These are phyloP conservation scores for human (Homo sapiens) DNA, from an alignment of 2,113 vertebrate species.

Conservation along the genomic window DNA sequence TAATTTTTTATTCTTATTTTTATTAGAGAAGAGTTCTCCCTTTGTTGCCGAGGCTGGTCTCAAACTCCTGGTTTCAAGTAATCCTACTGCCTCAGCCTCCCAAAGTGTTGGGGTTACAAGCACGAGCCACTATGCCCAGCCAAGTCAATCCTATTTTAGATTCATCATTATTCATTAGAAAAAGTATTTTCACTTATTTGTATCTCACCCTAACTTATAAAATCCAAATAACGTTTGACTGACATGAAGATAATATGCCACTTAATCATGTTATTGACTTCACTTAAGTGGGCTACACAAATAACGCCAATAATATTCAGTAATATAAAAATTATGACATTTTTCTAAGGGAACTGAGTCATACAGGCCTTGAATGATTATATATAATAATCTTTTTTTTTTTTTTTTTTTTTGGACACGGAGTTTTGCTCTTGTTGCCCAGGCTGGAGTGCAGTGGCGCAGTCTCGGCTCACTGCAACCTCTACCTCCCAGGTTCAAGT, in stretches of 20 bases:
- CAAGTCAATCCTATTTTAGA: background rate
- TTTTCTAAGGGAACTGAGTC: slow-evolving; percentile 21
- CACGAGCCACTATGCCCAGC: too few relatives aligned
- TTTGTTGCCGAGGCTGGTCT: too few relatives aligned
- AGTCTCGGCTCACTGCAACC: too few relatives aligned
- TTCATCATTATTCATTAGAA: background rate
- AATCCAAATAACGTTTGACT: background rate
- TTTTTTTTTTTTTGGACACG: background rate
- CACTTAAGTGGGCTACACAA: background rate
- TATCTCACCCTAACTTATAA: slow-evolving; percentile 18
- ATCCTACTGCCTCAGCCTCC: too few relatives aligned
- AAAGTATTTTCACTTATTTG: background rate
- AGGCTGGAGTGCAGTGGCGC: too few relatives aligned
- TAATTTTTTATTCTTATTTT: too few relatives aligned
- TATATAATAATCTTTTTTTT: background rate
- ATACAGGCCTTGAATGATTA: background rate
- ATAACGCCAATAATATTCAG: background rate
- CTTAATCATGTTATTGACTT: background rate
- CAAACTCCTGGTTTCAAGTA: too few relatives aligned
- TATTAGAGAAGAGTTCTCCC: too few relatives aligned
- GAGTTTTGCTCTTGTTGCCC: too few relatives aligned
- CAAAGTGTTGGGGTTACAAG: too few relatives aligned
- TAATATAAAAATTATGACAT: slow-evolving; percentile 6
- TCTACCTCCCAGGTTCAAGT: too few relatives aligned
- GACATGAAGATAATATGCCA: background rate